Percentiles rank a stretch among this genome's conserved stretches.
phyloP scores from a whole-genome alignment of 2,113 vertebrate genomes.

The Lepidothrix coronata region DNA sequence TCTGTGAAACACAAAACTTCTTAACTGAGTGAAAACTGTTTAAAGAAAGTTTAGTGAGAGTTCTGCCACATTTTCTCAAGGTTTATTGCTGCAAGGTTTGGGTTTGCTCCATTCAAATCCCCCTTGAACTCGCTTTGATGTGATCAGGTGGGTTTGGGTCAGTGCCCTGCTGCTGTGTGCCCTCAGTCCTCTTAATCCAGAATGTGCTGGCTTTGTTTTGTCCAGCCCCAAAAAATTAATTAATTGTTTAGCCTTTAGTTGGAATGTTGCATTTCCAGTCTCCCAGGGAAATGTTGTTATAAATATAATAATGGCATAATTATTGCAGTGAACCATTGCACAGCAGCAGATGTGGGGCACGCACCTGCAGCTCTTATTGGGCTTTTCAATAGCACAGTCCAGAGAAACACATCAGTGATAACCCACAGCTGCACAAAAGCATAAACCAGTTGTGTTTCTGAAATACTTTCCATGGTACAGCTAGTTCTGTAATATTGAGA shows the following conservation, averaged over 20 bases:
- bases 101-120: not conserved
- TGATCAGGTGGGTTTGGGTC: not conserved
- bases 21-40: not conserved
- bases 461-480: not conserved
- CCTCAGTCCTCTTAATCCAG: not conserved
- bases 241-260: slow-evolving; percentile 33
- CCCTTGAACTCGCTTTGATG: not conserved
- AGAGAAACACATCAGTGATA: not conserved
- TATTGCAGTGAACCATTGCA: not conserved
- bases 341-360: not conserved
- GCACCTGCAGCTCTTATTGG: not conserved
- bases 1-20: not conserved
- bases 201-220: not conserved
- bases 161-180: not conserved
- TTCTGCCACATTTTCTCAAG: not conserved
- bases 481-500: not conserved
- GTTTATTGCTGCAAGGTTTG: not conserved
- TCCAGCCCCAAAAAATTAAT: not conserved
- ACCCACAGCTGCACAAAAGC: not conserved
- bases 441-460: not conserved
- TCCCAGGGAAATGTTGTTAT: slow-evolving; percentile 7
- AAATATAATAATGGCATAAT: slow-evolving; percentile 24
- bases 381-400: not conserved
- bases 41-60: not conserved
- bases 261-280: slow-evolving; percentile 62